A percentile compares a stretch with the other conserved stretches of the same genome.
phyloP scores from a whole-genome alignment of 1,140 invertebrate species.

The Diabrotica virgifera region DNA sequence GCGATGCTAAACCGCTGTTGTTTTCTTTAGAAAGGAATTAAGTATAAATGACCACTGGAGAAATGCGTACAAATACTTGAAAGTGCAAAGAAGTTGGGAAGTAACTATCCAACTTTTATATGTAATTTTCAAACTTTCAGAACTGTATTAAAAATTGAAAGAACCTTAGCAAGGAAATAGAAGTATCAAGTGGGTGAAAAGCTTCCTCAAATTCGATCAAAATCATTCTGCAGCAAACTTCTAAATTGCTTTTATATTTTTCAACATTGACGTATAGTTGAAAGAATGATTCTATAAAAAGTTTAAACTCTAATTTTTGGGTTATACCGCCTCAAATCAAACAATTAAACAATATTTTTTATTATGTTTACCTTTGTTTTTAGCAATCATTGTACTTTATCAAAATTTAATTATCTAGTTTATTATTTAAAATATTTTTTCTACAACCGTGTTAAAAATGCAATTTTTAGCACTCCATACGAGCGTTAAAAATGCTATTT shows the following conservation, averaged over 20 bases:
- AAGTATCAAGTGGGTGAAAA: background rate
- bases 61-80: background rate
- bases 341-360: too few relatives aligned
- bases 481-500: too few relatives aligned
- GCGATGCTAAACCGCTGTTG: too few relatives aligned
- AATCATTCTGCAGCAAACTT: background rate
- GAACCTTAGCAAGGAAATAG: background rate
- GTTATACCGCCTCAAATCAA: too few relatives aligned
- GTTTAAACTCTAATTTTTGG: too few relatives aligned
- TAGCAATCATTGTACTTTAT: too few relatives aligned
- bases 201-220: background rate
- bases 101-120: background rate
- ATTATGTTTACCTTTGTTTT: too few relatives aligned
- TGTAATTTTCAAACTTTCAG: slow-evolving; percentile 1
- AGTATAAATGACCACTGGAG: background rate
- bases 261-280: background rate
- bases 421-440: too few relatives aligned
- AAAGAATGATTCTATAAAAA: background rate
- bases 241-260: slow-evolving; percentile 1
- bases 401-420: too few relatives aligned
- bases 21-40: background rate
- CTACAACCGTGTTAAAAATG: too few relatives aligned
- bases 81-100: background rate
- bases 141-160: slow-evolving; percentile 3
- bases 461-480: too few relatives aligned